Conservation (phyloP, 2,113 vertebrate species). For the Phalacrocorax aristotelis region DNA sequence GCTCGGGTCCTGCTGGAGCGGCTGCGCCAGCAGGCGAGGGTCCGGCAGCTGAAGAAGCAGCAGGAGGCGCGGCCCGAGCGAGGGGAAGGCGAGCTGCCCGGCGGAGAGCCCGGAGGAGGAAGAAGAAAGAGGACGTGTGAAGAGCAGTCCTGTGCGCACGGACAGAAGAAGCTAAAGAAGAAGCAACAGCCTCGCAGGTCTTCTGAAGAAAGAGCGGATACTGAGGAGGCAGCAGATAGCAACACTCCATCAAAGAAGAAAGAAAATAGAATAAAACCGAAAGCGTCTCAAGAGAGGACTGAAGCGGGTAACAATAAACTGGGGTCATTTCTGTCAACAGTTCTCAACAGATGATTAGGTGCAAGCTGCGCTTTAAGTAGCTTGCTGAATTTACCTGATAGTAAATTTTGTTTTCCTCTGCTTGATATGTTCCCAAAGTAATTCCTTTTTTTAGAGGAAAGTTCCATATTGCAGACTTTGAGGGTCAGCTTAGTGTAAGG, state of each 20-base stretch:
- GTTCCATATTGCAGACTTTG: accelerated
- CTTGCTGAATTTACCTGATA: neutral
- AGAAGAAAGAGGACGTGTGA: neutral
- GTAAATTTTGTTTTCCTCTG: neutral
- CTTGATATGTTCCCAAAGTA: neutral
- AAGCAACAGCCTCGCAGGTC: neutral
- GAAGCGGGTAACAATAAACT: neutral
- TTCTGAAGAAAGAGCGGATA: neutral
- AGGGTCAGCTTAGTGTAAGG: neutral
- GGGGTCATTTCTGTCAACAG: neutral
- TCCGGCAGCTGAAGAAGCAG: slow-evolving; percentile 72
- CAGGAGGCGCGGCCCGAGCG: neutral
- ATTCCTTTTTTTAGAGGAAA: accelerated
- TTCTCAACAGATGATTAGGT: neutral
- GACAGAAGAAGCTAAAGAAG: neutral
- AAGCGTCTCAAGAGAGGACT: accelerated
- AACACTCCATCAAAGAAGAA: neutral
- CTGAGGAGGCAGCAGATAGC: neutral
- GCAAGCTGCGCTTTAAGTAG: neutral
- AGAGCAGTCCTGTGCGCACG: neutral
- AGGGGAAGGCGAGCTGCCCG: neutral
- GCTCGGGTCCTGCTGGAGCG: slow-evolving; percentile 80
- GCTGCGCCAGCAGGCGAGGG: slow-evolving; percentile 81
- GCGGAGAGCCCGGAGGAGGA: neutral
- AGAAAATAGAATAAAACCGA: neutral